Base-by-base conservation (phyloP, 1,140 invertebrate species). In the Myzus persicae region DNA sequence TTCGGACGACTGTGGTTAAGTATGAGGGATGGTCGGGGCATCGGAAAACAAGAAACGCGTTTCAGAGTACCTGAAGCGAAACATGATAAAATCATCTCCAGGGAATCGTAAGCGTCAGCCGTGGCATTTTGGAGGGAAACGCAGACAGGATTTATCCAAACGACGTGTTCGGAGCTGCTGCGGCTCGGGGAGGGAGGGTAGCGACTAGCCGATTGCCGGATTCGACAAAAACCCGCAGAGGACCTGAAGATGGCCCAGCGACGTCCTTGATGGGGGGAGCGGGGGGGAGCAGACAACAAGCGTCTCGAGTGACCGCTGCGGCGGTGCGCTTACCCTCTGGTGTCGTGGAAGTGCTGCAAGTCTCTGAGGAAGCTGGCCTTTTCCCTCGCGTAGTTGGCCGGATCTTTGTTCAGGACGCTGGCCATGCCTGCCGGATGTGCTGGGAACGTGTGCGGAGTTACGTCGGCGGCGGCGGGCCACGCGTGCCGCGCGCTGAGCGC, bases 291-390 rank as follows among this genome's bases (percentile, higher is more conserved):
- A 7, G 2, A 40, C 18, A 31, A 82, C 36, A 22, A 38, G 22
- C 36, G 81, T 22, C 20, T 44, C 40, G 11, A 82, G 3, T 18
- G 85, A 7, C 40, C 31, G 8, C 31, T 44, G 14, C 84, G 4
- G 26, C 4, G 8, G 4, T 5, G 31, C 94, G 96, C 96, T 96
- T 95, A 98, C 98, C 98, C 97, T 96, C 97, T 96, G 94, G 96
- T 97, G 93, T 97, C 97, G 95, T 98, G 98, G 95, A 98, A 98
- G 94, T 97, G 97, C 94, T 96, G 96, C 94, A 98, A 95, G 94
- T 98, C 98, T 94, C 97, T 96, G 94, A 98, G 95, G 96, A 98
- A 98, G 94, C 96, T 95, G 94, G 94, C 94, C 85, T 94, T 94
- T 94, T 94, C 97, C 95, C 96, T 96, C 94, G 96, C 96, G 95